Evolutionary conservation across 1,140 invertebrate species (phyloP), one percentile per base, ranked within the genome.

Genomic region (Aphelenchoides fujianensis): DNA sequence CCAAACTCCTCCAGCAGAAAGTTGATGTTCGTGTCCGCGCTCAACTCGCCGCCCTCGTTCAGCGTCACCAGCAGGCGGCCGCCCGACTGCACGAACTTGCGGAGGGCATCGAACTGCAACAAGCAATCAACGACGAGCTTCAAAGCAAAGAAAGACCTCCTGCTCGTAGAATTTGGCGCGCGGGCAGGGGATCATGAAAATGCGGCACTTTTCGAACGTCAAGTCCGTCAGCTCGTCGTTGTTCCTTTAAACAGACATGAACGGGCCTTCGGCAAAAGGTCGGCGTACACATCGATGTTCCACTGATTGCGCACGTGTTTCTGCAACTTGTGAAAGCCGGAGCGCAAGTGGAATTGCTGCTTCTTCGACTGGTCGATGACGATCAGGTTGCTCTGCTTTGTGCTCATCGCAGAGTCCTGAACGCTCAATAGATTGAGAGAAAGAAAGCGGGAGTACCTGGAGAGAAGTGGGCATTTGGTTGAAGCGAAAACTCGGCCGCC

Each of bases 1-100:
- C 95, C 95, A 87, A 90, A 97, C 85, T 97, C 92, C 85, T 98
- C 95, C 2, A 98, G 85, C 55, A 98, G 89, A 86, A 94, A 97
- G 86, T 98, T 97, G 0, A 97, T 91, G 85, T 98, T 98, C 23
- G 93, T 95, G 77, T 97, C 28, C 92, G 95, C 77, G 69, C 89
- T 89, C 74, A 91, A 89, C 84, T 96, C 93, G 1, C 92, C 94
- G 0, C 93, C 93, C 86, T 98, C 95, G 0, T 90, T 90, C 70
- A 96, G 88, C 75, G 93, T 86, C 0, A 97, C 91, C 37, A 97
- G 86, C 0, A 97, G 86, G 73, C 90, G 91, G 52, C 94, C 94
- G 2, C 93, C 94, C 68, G 89, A 86, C 72, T 92, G 90, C 1
- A 97, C 85, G 82, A 91, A 94, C 57, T 88, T 88, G 79, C 90